phyloP scores from a whole-genome alignment of 2,888 invertebrate genomes.

The Strigamia crassipes region DNA sequence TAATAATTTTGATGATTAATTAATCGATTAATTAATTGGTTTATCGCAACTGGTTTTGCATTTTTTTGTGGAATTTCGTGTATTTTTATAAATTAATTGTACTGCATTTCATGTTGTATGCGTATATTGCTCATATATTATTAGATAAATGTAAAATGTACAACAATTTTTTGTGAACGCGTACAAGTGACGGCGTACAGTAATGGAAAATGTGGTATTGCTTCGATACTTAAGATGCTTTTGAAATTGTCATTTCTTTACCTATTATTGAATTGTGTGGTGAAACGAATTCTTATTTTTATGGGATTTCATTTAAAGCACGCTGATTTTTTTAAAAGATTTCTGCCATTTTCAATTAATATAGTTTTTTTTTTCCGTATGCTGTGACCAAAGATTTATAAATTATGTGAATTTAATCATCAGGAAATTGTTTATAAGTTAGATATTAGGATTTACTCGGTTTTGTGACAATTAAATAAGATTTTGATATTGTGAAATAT shows the following conservation, averaged over 20 bases:
- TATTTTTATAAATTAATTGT: neutral
- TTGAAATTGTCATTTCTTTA: neutral
- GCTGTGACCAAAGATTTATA: neutral
- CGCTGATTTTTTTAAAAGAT: neutral
- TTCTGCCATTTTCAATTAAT: neutral
- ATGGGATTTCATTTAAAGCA: neutral
- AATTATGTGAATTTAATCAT: neutral
- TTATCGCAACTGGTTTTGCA: too few species aligned
- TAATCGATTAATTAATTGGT: too few species aligned
- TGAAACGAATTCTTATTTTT: neutral
- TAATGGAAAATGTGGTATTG: neutral
- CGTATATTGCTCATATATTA: neutral
- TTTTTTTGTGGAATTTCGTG: neutral
- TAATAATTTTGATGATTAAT: too few species aligned
- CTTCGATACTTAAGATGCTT: neutral
- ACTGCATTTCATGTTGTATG: neutral
- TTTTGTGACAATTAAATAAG: neutral
- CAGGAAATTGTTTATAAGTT: neutral
- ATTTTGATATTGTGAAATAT: neutral
- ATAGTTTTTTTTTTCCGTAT: neutral
- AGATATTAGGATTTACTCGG: neutral
- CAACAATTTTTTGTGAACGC: too few species aligned
- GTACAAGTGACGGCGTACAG: too few species aligned
- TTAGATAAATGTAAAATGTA: neutral
- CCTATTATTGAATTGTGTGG: neutral